A percentile compares a stretch with the other conserved stretches of the same genome.
Conservation (phyloP, 2,113 vertebrate genomes). For the Loxodonta africana region DNA sequence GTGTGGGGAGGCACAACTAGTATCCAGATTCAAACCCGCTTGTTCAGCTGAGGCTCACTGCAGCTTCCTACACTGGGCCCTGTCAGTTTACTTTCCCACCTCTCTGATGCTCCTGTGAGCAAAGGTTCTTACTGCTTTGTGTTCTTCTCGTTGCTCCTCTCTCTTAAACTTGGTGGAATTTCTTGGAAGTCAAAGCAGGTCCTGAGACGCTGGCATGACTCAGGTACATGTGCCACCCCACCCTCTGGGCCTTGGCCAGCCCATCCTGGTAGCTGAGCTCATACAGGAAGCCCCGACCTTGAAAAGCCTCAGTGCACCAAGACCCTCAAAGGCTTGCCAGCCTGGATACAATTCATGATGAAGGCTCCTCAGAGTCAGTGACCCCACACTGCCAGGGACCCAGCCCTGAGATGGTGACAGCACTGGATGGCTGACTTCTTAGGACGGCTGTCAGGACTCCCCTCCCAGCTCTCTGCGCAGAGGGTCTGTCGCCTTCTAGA, state of each 20-base stretch:
- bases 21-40: neutral
- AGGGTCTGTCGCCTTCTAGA: neutral
- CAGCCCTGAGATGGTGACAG: neutral
- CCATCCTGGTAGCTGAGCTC: neutral
- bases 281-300: neutral
- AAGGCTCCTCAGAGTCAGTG: neutral
- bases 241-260: neutral
- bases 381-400: neutral
- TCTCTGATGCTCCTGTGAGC: neutral
- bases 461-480: neutral
- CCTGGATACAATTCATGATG: accelerated
- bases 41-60: accelerated
- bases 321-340: neutral
- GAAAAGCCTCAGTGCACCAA: neutral
- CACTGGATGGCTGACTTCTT: neutral
- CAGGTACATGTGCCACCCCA: accelerated
- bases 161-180: neutral
- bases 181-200: neutral
- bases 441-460: accelerated
- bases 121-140: neutral
- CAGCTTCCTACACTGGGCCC: neutral
- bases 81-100: accelerated
- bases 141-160: neutral
- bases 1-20: neutral
- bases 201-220: accelerated